Percentiles rank a stretch among this genome's conserved stretches.
Evolutionary conservation across 1,140 invertebrate species (phyloP).

Genomic region (Caerostris darwini): DNA sequence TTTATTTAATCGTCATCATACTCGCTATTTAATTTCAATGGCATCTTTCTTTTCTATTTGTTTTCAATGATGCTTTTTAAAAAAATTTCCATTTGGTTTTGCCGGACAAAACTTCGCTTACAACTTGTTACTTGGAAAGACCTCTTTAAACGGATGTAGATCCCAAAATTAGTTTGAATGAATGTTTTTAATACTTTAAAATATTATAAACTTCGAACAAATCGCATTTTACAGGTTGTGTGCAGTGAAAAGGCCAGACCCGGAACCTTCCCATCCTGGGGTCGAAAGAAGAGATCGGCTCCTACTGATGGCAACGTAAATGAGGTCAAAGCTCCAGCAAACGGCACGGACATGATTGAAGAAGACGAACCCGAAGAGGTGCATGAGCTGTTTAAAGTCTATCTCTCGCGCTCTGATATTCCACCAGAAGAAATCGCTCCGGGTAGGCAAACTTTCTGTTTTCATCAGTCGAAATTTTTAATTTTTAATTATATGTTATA

Average conservation of each 20-base stretch:
- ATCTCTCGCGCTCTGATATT: conserved; percentile 80
- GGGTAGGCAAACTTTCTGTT: not conserved
- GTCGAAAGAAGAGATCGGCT: conserved; percentile 71
- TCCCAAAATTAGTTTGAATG: too few relatives aligned
- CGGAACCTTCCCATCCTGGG: conserved; percentile 80
- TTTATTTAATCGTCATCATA: too few relatives aligned
- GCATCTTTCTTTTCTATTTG: too few relatives aligned
- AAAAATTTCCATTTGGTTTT: too few relatives aligned
- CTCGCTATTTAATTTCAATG: too few relatives aligned
- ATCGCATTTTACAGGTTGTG: conserved; percentile 75
- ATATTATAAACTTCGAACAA: not conserved
- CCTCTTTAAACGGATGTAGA: too few relatives aligned
- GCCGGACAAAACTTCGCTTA: too few relatives aligned
- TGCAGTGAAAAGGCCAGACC: conserved; percentile 78
- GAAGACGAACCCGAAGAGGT: conserved; percentile 80
- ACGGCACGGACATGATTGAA: conserved; percentile 56
- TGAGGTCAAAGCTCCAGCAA: not conserved
- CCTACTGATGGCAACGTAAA: not conserved
- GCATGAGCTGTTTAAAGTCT: conserved; percentile 80
- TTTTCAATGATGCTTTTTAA: too few relatives aligned
- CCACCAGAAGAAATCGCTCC: conserved; percentile 76
- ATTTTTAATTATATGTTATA: too few relatives aligned
- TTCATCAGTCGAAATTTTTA: not conserved
- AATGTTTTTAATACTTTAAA: not conserved
- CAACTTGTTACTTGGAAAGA: too few relatives aligned